Conservation (phyloP, 2,888 invertebrate species). For the Melieria omissa region DNA sequence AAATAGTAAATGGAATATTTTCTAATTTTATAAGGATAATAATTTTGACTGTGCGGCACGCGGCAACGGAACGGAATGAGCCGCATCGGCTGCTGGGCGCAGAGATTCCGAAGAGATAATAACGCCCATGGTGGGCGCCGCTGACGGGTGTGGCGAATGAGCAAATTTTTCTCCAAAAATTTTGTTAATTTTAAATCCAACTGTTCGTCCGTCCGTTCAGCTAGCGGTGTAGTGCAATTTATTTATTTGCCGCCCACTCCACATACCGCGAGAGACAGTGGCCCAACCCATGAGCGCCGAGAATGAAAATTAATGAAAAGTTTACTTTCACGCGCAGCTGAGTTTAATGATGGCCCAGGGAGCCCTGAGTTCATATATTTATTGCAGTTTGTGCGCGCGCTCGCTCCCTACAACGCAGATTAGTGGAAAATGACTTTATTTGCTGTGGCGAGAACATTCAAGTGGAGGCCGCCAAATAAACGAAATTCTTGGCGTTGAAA, state of each 20-base stretch:
- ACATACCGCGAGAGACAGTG: too few relatives aligned
- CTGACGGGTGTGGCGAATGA: conserved; percentile 10
- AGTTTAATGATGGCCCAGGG: conserved; percentile 2
- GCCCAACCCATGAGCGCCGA: too few relatives aligned
- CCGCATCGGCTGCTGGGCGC: too few relatives aligned
- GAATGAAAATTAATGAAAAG: conserved; percentile 9
- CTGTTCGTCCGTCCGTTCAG: too few relatives aligned
- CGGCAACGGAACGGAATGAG: not conserved
- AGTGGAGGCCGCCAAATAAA: not conserved
- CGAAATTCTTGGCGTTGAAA: not conserved
- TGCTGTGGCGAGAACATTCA: not conserved
- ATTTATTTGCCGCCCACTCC: too few relatives aligned
- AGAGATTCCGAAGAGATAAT: too few relatives aligned
- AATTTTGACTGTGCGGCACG: conserved; percentile 22
- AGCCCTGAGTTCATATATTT: not conserved
- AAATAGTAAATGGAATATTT: conserved; percentile 60
- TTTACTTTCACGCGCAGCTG: conserved; percentile 6
- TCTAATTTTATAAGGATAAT: conserved; percentile 51
- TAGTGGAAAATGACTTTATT: too few relatives aligned
- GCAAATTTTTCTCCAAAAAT: not conserved
- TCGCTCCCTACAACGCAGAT: too few relatives aligned
- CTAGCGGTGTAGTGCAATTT: too few relatives aligned
- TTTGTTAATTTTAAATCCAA: too few relatives aligned
- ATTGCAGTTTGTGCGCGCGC: not conserved
- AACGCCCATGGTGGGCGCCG: too few relatives aligned